phyloP scores from a whole-genome alignment of 1,140 invertebrate species.

The Eriocheir sinensis region DNA sequence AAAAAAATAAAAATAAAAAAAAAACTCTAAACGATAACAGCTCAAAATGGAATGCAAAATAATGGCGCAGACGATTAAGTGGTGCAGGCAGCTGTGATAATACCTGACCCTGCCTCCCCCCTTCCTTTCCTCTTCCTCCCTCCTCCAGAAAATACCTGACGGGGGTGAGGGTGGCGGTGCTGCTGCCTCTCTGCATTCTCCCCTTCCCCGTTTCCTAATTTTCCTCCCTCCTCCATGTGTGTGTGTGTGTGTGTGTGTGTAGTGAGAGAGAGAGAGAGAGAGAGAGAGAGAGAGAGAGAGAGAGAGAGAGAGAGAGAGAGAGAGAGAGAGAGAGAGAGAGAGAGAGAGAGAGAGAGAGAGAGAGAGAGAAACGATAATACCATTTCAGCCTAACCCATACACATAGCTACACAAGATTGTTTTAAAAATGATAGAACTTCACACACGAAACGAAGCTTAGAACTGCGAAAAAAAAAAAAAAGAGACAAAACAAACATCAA shows the following conservation, averaged over 20 bases:
- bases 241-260: not conserved
- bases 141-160: not conserved
- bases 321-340: not conserved
- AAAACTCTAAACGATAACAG: too few species aligned
- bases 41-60: too few species aligned
- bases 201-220: not conserved
- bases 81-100: too few species aligned
- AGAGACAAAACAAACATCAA: too few species aligned
- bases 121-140: constrained; percentile 6
- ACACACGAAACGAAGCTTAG: too few species aligned
- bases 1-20: too few species aligned
- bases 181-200: not conserved
- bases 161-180: not conserved
- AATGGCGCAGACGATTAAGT: too few species aligned
- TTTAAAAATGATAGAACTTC: too few species aligned
- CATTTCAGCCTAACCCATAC: too few species aligned
- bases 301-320: not conserved
- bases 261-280: not conserved
- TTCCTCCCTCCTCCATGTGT: not conserved
- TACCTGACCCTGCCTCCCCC: not conserved
- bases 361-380: too few species aligned
- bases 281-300: not conserved
- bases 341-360: not conserved
- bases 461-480: too few species aligned
- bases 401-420: too few species aligned